These are phyloP conservation scores for Caenorhabditis imperialis DNA, from an alignment of 2,888 invertebrate genomes.

Conservation along the genomic window DNA sequence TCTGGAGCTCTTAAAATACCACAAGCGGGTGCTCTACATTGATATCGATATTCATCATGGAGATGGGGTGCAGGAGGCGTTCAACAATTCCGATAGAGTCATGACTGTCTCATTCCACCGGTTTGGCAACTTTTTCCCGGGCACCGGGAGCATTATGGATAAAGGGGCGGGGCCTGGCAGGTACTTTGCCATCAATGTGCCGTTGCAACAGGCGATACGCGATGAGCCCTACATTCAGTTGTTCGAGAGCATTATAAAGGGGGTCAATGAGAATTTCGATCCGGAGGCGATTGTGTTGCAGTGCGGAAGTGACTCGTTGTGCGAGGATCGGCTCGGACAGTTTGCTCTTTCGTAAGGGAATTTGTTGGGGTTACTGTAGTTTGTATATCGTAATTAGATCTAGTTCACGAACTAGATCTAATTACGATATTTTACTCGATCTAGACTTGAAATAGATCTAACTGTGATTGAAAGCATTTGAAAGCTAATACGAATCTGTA, in stretches of 20 bases:
- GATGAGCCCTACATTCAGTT: conserved; percentile 90
- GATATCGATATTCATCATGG: conserved; percentile 98
- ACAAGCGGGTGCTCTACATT: conserved; percentile 87
- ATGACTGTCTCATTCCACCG: conserved; percentile 99
- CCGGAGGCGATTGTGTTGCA: conserved; percentile 94
- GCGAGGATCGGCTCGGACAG: conserved; percentile 94
- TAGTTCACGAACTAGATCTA: too few species aligned
- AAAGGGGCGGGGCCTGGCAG: conserved; percentile 94
- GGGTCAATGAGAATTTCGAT: conserved; percentile 93
- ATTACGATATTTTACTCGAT: too few species aligned
- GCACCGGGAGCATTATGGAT: conserved; percentile 99
- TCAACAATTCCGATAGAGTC: conserved; percentile 80
- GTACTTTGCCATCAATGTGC: conserved; percentile 95
- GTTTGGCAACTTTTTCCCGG: conserved; percentile 94
- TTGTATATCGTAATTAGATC: too few species aligned
- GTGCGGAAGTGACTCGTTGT: conserved; percentile 98
- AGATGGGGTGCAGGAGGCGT: conserved; percentile 78
- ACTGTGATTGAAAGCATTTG: too few species aligned
- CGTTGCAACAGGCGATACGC: conserved; percentile 96
- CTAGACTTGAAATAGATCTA: too few species aligned
- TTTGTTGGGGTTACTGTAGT: too few species aligned
- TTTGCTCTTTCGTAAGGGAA: conserved; percentile 86
- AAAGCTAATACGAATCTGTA: too few species aligned
- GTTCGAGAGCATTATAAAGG: conserved; percentile 82
- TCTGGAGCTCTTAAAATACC: conserved; percentile 87